These are phyloP conservation scores for Euphonia xanthogaster DNA, from an alignment of 2,797 vertebrate genomes.

Conservation along the genomic window DNA sequence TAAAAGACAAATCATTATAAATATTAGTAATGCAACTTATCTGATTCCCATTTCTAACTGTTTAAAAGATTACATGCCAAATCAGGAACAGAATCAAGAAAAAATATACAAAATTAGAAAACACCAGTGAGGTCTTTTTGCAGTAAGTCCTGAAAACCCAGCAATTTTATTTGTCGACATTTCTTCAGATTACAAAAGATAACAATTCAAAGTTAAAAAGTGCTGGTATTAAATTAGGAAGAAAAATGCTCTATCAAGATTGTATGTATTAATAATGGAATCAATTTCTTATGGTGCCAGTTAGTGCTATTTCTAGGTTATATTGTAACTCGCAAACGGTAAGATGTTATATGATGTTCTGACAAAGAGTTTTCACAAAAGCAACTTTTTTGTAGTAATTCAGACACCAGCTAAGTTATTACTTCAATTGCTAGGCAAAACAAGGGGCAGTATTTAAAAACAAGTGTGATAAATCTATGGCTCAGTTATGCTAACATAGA, in stretches of 20 bases:
- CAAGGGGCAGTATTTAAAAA: not conserved
- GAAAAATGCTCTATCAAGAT: not conserved
- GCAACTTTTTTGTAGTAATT: not conserved
- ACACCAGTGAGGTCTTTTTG: not conserved
- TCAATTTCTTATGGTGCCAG: slow-evolving; percentile 31
- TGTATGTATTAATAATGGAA: slow-evolving; percentile 7
- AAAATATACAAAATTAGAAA: not conserved
- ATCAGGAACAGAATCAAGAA: not conserved
- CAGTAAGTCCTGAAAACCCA: not conserved
- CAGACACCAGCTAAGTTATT: not conserved
- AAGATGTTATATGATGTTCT: not conserved
- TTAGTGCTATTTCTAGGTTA: slow-evolving; percentile 31
- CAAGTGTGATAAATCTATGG: not conserved
- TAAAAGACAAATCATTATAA: not conserved
- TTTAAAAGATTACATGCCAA: not conserved
- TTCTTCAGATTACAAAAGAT: not conserved
- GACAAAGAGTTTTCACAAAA: not conserved
- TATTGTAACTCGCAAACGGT: slow-evolving; percentile 24
- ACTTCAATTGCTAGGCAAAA: slow-evolving; percentile 13
- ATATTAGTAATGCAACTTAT: not conserved
- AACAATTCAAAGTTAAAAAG: not conserved
- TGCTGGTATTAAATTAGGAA: not conserved
- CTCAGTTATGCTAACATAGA: not conserved
- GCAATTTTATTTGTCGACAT: not conserved
- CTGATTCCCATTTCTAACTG: not conserved